Conservation (phyloP, 2,797 vertebrate genomes). For the Anas capensis region DNA sequence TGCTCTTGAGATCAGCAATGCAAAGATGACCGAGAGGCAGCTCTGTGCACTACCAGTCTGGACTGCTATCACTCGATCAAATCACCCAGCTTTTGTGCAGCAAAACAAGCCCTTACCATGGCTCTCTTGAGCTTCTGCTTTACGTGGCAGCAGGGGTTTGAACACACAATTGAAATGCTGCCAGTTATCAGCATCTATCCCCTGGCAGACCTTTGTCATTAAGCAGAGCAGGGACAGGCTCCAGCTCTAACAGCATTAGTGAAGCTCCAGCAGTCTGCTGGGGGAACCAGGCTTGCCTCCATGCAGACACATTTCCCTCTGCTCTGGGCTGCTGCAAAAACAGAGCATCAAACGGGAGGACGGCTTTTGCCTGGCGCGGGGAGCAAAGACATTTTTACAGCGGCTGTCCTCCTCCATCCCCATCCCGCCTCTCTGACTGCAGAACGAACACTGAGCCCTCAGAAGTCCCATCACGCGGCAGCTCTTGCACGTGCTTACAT, state of each 20-base stretch:
- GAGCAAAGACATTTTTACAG: slow-evolving; percentile 21
- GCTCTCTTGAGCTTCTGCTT: slow-evolving; percentile 26
- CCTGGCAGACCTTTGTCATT: slow-evolving; percentile 58
- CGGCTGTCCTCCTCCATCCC: background rate
- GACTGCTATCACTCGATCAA: background rate
- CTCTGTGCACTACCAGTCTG: background rate
- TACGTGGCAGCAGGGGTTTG: slow-evolving; percentile 2
- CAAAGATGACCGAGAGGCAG: accelerated
- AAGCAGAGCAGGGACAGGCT: slow-evolving; percentile 54
- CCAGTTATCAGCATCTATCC: slow-evolving; percentile 59
- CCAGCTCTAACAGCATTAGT: slow-evolving; percentile 48
- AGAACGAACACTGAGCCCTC: background rate
- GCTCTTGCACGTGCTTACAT: slow-evolving; percentile 83
- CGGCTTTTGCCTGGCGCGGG: background rate
- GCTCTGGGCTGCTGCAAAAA: background rate
- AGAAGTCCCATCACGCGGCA: background rate
- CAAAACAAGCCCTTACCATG: background rate
- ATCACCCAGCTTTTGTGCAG: slow-evolving; percentile 16
- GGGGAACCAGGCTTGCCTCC: slow-evolving; percentile 36
- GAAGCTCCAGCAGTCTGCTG: slow-evolving; percentile 20
- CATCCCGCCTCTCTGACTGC: background rate
- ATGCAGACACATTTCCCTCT: slow-evolving; percentile 21
- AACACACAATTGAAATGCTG: slow-evolving; percentile 46
- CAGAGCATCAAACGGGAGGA: background rate
- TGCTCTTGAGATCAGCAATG: background rate